A percentile compares a stretch with the other conserved stretches of the same genome.
phyloP scores from a whole-genome alignment of 2,797 vertebrate genomes.

The Alcedo atthis region DNA sequence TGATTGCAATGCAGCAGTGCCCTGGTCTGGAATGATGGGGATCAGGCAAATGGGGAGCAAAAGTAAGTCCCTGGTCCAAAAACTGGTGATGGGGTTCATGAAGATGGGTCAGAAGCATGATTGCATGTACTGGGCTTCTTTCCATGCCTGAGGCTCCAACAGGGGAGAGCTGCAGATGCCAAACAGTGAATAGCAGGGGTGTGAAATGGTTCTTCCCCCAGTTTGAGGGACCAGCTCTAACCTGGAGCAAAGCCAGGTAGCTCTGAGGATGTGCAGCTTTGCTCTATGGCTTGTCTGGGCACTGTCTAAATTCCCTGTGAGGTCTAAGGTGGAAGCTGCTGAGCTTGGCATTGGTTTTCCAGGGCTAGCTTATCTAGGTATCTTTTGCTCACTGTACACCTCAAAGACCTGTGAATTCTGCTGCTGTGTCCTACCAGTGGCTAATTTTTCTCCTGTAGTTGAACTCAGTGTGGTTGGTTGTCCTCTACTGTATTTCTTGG shows the following conservation, averaged over 20 bases:
- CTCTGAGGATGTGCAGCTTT: background rate
- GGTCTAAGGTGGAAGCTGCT: rapidly evolving
- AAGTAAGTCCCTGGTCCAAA: background rate
- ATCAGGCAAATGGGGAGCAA: background rate
- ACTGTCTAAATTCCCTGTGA: no score
- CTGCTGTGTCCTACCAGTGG: background rate
- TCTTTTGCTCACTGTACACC: background rate
- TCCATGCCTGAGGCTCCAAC: rapidly evolving
- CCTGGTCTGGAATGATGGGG: background rate
- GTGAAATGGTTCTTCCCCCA: background rate
- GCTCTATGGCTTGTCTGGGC: rapidly evolving
- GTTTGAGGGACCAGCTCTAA: rapidly evolving
- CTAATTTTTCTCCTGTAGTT: background rate
- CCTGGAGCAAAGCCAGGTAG: background rate
- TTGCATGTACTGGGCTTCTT: background rate
- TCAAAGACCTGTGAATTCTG: background rate
- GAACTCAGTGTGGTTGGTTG: background rate
- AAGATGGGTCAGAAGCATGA: background rate
- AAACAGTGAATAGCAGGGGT: background rate
- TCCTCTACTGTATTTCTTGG: background rate
- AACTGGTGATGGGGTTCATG: background rate
- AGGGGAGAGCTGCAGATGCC: background rate
- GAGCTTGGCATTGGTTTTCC: background rate
- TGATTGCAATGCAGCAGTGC: conserved; percentile 45
- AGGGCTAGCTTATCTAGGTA: background rate